phyloP scores from a whole-genome alignment of 2,113 vertebrate species.

The Harpagus bidentatus region DNA sequence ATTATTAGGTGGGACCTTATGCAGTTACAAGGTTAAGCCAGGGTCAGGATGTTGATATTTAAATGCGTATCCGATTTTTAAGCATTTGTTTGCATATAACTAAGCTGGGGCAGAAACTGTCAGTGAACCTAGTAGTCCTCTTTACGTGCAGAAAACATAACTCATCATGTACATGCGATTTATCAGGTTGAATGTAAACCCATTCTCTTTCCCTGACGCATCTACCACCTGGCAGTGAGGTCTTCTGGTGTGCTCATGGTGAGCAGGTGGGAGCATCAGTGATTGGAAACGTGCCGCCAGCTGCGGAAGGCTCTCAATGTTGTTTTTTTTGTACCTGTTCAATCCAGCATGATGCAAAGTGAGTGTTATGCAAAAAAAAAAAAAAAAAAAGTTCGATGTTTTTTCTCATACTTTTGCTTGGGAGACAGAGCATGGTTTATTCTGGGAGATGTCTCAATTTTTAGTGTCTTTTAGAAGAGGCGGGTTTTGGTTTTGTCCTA shows the following conservation, averaged over 20 bases:
- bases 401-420: neutral
- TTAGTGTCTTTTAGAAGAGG: neutral
- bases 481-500: neutral
- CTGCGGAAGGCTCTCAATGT: neutral
- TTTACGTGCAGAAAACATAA: neutral
- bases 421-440: neutral
- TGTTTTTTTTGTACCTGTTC: neutral
- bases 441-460: neutral
- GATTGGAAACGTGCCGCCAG: neutral
- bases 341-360: neutral
- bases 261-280: neutral
- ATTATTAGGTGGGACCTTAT: neutral
- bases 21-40: neutral
- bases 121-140: neutral
- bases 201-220: neutral
- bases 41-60: neutral
- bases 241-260: neutral
- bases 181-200: neutral
- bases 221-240: neutral
- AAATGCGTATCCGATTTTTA: neutral
- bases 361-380: neutral
- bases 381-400: neutral
- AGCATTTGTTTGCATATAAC: neutral
- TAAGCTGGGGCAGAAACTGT: neutral
- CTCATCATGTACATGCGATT: neutral